Base-by-base conservation (phyloP, 2,888 invertebrate species). In the Watsonalla cultraria region DNA sequence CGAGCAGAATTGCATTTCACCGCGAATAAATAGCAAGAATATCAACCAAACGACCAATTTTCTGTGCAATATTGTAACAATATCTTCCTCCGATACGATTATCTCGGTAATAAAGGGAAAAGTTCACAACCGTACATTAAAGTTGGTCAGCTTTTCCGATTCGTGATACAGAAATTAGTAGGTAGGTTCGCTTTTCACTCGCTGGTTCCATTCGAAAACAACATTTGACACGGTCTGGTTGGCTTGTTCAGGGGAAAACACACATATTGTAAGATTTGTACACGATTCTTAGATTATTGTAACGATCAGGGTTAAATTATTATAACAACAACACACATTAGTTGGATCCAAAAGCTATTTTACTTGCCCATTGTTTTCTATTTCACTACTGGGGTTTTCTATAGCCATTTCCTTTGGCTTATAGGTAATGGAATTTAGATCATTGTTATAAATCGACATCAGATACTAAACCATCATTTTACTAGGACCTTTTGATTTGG, bases 41-140 rank as follows among this genome's bases (percentile, higher is more conserved):
- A 35, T 37, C 49, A 39, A 42, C 42, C 11, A 37, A 49, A 49
- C 37, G 39, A 15, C 39, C 49, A n/a, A 60, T 57, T 58, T 65
- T 67, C 59, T 60, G 58, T 60, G 59, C 58, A 64, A 60, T 62
- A 64, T 61, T 55, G 59, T 61, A 62, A 65, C 67, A 71, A 71
- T 68, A 65, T 60, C 61, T 64, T 62, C 60, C 61, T 52, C 55
- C 61, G 61, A 65, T 68, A 65, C 66, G 60, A 70, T 72, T 72
- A 73, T 74, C 66, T 72, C 54, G 63, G 72, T 70, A 72, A 82
- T 85, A 83, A 83, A 79, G 60, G 65, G 60, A 57, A 72, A 84
- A 83, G 71, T 80, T 84, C 65, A 62, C 58, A 64, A 71, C 61
- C 68, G 60, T 68, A 60, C 60, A 62, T 52, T 52, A 62, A 63